Evolutionary conservation across 2,113 vertebrate species (phyloP).

Genomic region (Arizona elegans): DNA sequence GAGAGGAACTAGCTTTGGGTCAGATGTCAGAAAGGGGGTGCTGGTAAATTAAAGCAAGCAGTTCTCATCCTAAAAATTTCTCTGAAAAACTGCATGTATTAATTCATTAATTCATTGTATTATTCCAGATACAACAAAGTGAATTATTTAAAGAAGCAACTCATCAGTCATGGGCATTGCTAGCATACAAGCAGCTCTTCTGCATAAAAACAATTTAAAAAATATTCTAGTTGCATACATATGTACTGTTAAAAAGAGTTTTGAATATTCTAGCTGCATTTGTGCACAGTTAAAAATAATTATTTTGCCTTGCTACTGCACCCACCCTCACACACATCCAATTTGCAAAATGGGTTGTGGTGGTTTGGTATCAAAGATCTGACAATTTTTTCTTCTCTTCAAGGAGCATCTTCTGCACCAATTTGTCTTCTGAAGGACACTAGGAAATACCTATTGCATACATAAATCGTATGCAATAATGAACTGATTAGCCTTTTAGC

Average conservation of each 20-base stretch:
- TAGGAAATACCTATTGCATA: not conserved
- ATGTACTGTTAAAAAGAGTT: not conserved
- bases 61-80: not conserved
- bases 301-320: not conserved
- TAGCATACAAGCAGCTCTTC: not conserved
- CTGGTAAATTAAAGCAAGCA: not conserved
- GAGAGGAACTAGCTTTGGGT: not conserved
- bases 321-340: not conserved
- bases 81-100: not conserved
- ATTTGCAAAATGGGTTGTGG: not conserved
- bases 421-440: not conserved
- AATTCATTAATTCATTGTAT: not conserved
- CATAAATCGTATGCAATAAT: not conserved
- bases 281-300: not conserved
- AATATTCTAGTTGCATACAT: not conserved
- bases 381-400: not conserved
- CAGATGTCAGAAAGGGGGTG: not conserved
- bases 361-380: not conserved
- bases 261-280: not conserved
- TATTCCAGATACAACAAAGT: conserved; percentile 25
- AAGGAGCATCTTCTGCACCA: not conserved
- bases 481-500: not conserved
- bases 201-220: not conserved
- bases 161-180: not conserved
- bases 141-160: conserved; percentile 32